phyloP scores from a whole-genome alignment of 2,797 vertebrate species.

The Melanotaenia maccullochi region DNA sequence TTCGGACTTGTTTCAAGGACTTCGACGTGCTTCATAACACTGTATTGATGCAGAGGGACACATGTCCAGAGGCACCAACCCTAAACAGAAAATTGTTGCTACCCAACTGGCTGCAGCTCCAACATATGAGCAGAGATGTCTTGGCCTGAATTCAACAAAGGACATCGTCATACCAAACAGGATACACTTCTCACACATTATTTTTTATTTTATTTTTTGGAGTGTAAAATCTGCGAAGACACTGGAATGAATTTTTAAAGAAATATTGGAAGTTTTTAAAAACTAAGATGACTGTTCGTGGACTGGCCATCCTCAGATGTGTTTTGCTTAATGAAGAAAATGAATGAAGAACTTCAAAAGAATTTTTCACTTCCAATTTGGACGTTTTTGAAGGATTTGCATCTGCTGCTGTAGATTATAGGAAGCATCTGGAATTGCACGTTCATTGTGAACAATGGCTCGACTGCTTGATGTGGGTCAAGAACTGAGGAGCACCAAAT shows the following conservation, averaged over 20 bases:
- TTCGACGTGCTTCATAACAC: not conserved
- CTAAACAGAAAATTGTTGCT: slow-evolving; percentile 17
- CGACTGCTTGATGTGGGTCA: slow-evolving; percentile 35
- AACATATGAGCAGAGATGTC: slow-evolving; percentile 16
- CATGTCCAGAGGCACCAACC: slow-evolving; percentile 14
- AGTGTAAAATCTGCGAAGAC: slow-evolving; percentile 27
- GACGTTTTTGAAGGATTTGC: slow-evolving; percentile 32
- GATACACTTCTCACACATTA: slow-evolving; percentile 26
- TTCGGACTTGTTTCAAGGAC: slow-evolving; percentile 26
- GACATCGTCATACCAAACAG: slow-evolving; percentile 20
- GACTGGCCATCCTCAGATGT: slow-evolving; percentile 38
- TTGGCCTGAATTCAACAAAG: slow-evolving; percentile 15
- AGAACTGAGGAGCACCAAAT: slow-evolving; percentile 83
- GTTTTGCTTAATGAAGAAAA: slow-evolving; percentile 28
- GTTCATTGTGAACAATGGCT: slow-evolving; percentile 44
- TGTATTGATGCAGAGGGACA: slow-evolving; percentile 16
- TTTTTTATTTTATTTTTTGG: slow-evolving; percentile 32
- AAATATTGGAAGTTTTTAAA: slow-evolving; percentile 39
- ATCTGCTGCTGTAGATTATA: slow-evolving; percentile 18
- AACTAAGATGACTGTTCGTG: slow-evolving; percentile 18
- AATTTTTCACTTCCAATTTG: slow-evolving; percentile 18
- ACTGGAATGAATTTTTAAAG: slow-evolving; percentile 22
- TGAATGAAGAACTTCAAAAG: slow-evolving; percentile 22
- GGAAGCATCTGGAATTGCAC: slow-evolving; percentile 41
- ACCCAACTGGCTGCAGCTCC: slow-evolving; percentile 15